Base-by-base conservation (phyloP, 2,888 invertebrate genomes). In the Byasa hedistus region DNA sequence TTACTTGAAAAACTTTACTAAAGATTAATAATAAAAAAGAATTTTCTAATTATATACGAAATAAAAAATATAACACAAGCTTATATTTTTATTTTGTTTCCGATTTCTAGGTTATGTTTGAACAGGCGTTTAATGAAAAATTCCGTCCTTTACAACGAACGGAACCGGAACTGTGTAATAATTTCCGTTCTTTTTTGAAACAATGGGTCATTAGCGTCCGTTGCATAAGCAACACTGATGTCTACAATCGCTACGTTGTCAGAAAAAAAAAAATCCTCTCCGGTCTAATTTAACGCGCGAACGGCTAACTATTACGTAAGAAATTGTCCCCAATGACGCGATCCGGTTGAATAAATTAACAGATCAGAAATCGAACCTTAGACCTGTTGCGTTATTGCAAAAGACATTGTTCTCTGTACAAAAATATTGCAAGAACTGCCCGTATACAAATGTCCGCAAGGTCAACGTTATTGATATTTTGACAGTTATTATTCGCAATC, bases 141-240 rank as follows among this genome's bases (percentile, higher is more conserved):
- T 74, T 76, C 72, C 72, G 75, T 77, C 75, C 65, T 65, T 56
- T 32, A n/a, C 60, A 73, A 73, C 71, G 73, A 75, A 76, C 78
- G 76, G 79, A 83, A 83, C 79, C 86, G 89, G 89, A 89, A 88
- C 82, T 80, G 67, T 68, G 60, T 69, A 73, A 74, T 77, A 68
- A 73, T 76, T 75, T 79, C 78, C 79, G 76, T 75, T 78, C 73
- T 70, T 71, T 74, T 71, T 73, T 70, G 71, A 76, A 69, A 84
- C 84, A 84, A 83, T 84, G 68, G 78, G 71, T 81, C 77, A 79
- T 83, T 83, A 78, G 72, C 69, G 71, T 58, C 57, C 24, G 72
- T 79, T 79, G 71, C 73, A 75, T 74, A 77, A 77, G 68, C 54
- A 65, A 57, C 61, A 63, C 71, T 73, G 73, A 71, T 73, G 73